Evolutionary conservation across 2,888 invertebrate species (phyloP).

Genomic region (Ceriagrion tenellum): DNA sequence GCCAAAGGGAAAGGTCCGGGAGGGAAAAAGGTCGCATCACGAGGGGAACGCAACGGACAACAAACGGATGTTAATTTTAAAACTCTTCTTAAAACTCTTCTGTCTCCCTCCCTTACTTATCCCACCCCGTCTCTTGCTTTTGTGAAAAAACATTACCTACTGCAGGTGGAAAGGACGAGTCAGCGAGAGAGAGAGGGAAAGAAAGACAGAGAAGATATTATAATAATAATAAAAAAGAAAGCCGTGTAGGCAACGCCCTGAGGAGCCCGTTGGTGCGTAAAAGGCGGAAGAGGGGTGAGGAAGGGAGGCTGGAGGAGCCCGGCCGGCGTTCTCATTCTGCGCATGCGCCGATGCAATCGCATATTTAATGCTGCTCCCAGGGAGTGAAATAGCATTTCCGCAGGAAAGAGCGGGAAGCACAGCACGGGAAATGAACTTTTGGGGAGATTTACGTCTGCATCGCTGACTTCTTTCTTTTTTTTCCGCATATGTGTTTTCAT

Average conservation of each 20-base stretch:
- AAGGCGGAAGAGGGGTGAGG: neutral
- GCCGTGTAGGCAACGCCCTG: neutral
- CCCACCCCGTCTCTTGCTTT: neutral
- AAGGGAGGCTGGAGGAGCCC: neutral
- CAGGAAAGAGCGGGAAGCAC: constrained; percentile 4
- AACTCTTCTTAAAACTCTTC: too few species aligned
- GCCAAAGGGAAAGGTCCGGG: neutral
- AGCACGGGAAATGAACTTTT: neutral
- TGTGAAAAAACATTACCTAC: neutral
- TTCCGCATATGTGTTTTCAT: neutral
- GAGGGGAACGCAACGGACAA: neutral
- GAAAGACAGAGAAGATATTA: too few species aligned
- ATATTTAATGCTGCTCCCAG: constrained; percentile 56
- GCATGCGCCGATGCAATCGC: constrained; percentile 18
- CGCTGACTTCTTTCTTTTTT: constrained; percentile 12
- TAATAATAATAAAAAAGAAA: neutral
- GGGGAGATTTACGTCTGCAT: constrained; percentile 55
- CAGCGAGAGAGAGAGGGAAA: neutral
- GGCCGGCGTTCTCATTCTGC: neutral
- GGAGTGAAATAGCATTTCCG: constrained; percentile 57
- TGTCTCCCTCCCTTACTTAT: too few species aligned
- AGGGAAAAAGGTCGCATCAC: too few species aligned
- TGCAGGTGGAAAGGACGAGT: neutral
- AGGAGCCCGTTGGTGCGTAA: neutral
- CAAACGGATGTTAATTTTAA: constrained; percentile 6